These are phyloP conservation scores for Oryzias curvinotus DNA, from an alignment of 2,113 vertebrate genomes.

Conservation along the genomic window DNA sequence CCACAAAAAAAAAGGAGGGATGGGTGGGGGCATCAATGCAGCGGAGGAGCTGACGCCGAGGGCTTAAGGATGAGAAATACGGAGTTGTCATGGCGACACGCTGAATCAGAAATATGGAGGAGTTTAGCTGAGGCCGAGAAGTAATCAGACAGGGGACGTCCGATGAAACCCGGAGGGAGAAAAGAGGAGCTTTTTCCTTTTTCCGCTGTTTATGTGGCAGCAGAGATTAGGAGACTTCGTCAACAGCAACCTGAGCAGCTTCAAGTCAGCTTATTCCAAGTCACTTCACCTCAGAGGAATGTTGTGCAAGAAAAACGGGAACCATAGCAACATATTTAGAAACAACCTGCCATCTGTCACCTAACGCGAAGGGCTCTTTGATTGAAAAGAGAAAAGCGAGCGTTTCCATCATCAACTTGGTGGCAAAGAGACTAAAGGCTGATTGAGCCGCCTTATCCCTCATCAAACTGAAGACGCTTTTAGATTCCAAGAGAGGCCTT, in stretches of 20 bases:
- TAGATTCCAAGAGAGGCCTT: slow-evolving; percentile 66
- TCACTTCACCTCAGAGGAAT: slow-evolving; percentile 47
- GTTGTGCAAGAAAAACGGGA: slow-evolving; percentile 39
- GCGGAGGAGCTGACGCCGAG: slow-evolving; percentile 43
- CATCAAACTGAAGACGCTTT: slow-evolving; percentile 73
- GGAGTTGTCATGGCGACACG: slow-evolving; percentile 81
- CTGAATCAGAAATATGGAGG: slow-evolving; percentile 74
- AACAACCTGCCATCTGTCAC: slow-evolving; percentile 71
- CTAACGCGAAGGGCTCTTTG: slow-evolving; percentile 46
- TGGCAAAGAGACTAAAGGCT: slow-evolving; percentile 69
- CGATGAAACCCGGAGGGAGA: slow-evolving; percentile 64
- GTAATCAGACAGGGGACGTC: slow-evolving; percentile 58
- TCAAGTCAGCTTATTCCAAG: slow-evolving; percentile 65
- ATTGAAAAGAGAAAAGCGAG: slow-evolving; percentile 36
- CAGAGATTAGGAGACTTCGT: slow-evolving; percentile 64
- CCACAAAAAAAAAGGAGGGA: slow-evolving; percentile 65
- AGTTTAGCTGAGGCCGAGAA: slow-evolving; percentile 66
- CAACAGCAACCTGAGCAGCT: slow-evolving; percentile 68
- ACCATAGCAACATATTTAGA: slow-evolving; percentile 65
- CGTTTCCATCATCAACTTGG: slow-evolving; percentile 66
- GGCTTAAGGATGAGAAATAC: slow-evolving; percentile 76
- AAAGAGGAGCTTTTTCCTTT: slow-evolving; percentile 54
- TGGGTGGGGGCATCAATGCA: slow-evolving; percentile 56
- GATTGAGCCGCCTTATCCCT: slow-evolving; percentile 74
- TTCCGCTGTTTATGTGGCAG: slow-evolving; percentile 64